Evolutionary conservation across 2,888 invertebrate species (phyloP).

Genomic region (Tetragonisca angustula): DNA sequence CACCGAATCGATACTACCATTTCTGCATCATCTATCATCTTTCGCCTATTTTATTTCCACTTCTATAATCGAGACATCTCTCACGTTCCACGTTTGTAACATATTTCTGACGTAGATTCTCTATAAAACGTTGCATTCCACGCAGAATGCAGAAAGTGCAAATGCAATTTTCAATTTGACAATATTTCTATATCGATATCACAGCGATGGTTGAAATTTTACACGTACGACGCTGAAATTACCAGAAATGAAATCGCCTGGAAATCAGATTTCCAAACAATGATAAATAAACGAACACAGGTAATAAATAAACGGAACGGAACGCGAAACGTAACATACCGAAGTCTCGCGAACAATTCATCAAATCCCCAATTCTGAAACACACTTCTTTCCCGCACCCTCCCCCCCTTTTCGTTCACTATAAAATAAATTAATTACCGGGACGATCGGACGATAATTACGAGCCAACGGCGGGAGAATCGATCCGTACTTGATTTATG

Average conservation of each 20-base stretch:
- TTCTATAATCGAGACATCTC: too few species aligned
- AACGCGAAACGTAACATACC: neutral
- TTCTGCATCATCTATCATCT: too few species aligned
- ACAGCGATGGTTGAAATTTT: too few species aligned
- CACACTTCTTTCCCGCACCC: neutral
- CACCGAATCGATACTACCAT: too few species aligned
- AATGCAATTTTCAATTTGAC: too few species aligned
- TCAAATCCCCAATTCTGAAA: neutral
- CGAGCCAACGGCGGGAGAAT: slow-evolving; percentile 9
- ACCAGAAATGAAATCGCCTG: neutral
- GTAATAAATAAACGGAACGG: too few species aligned
- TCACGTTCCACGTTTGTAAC: too few species aligned
- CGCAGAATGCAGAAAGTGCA: too few species aligned
- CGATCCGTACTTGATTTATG: slow-evolving; percentile 24
- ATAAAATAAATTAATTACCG: slow-evolving; percentile 20
- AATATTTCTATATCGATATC: too few species aligned
- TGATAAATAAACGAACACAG: neutral
- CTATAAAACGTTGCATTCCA: too few species aligned
- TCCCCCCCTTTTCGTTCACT: neutral
- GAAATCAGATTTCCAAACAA: neutral
- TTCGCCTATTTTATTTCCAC: too few species aligned
- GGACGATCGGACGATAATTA: slow-evolving; percentile 7
- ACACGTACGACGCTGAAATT: neutral
- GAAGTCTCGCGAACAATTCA: neutral
- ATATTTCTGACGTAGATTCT: too few species aligned